Percentiles rank a stretch among this genome's conserved stretches.
phyloP scores from a whole-genome alignment of 2,888 invertebrate species.

The Heliconius charithonia region DNA sequence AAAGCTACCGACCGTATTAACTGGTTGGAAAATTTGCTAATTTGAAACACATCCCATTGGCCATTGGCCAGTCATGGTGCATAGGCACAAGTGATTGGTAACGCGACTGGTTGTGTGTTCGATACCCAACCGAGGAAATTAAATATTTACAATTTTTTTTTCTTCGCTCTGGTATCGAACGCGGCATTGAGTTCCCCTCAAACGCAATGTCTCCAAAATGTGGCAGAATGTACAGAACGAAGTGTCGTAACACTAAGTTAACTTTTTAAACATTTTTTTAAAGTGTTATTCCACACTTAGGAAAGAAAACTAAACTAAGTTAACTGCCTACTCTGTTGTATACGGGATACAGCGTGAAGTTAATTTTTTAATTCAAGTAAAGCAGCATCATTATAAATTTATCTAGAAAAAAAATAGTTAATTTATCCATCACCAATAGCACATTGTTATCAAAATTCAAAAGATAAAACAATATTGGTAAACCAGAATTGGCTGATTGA shows the following conservation, averaged over 20 bases:
- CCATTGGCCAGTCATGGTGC: not conserved
- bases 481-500: constrained; percentile 40
- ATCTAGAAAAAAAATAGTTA: not conserved
- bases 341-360: not conserved
- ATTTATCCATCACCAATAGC: not conserved
- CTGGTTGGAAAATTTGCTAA: not conserved
- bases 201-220: too few relatives aligned
- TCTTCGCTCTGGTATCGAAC: too few relatives aligned
- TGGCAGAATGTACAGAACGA: too few relatives aligned
- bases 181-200: too few relatives aligned
- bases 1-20: not conserved
- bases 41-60: not conserved
- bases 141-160: not conserved
- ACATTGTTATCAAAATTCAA: constrained; percentile 29
- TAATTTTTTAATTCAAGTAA: too few relatives aligned
- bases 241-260: too few relatives aligned
- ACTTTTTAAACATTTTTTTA: too few relatives aligned
- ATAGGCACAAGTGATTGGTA: not conserved
- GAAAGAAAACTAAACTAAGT: too few relatives aligned
- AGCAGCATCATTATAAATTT: not conserved
- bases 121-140: not conserved
- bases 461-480: constrained; percentile 37
- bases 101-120: not conserved
- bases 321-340: not conserved
- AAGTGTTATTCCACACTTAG: too few relatives aligned